Percentiles rank a stretch among this genome's conserved stretches.
phyloP scores from a whole-genome alignment of 1,140 invertebrate species.

The Drosophila repleta region DNA sequence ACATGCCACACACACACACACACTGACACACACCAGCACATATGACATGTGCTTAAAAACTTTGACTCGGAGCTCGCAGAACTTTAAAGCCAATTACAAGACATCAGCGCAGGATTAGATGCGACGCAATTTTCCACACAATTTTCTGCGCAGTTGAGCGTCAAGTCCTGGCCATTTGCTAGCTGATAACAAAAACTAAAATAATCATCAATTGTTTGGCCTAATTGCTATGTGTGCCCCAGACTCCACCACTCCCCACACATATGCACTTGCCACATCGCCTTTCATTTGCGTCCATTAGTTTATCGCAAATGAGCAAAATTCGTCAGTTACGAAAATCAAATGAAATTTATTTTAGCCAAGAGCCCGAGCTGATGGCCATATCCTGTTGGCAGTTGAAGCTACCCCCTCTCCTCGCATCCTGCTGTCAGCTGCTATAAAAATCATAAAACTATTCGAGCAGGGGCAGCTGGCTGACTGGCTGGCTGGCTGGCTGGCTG shows the following conservation, averaged over 20 bases:
- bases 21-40: slow-evolving; percentile 29
- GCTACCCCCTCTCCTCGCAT: background rate
- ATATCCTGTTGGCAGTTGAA: slow-evolving; percentile 10
- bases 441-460: slow-evolving; percentile 79
- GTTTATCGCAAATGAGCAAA: slow-evolving; percentile 56
- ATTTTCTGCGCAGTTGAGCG: slow-evolving; percentile 37
- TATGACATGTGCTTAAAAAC: slow-evolving; percentile 47
- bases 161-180: slow-evolving; percentile 11
- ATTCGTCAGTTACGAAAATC: slow-evolving; percentile 44
- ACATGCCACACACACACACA: slow-evolving; percentile 17
- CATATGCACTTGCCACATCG: slow-evolving; percentile 18
- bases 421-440: slow-evolving; percentile 73
- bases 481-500: background rate
- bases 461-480: slow-evolving; percentile 22
- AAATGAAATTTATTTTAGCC: slow-evolving; percentile 39
- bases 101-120: slow-evolving; percentile 30
- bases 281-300: slow-evolving; percentile 52
- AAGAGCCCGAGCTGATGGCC: slow-evolving; percentile 38
- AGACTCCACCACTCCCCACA: background rate
- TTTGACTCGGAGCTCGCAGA: slow-evolving; percentile 37
- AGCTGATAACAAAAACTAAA: slow-evolving; percentile 18
- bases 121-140: slow-evolving; percentile 25
- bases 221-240: slow-evolving; percentile 36
- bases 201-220: slow-evolving; percentile 36
- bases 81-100: slow-evolving; percentile 70